Evolutionary conservation across 2,888 invertebrate species (phyloP).

Genomic region (Lycocerus yunnanus): DNA sequence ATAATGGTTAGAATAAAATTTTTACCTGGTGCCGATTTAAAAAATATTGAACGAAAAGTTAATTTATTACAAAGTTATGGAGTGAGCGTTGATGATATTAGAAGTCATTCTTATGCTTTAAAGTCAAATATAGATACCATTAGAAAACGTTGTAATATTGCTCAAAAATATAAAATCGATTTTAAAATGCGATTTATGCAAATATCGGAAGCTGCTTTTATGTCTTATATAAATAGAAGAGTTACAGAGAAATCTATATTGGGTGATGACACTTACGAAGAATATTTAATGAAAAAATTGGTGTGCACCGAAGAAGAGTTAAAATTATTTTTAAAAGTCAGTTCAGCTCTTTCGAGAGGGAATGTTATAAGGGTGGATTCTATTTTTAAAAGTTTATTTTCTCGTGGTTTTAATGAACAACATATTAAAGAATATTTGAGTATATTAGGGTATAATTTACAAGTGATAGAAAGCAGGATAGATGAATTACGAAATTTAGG

Average conservation of each 20-base stretch:
- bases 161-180: not conserved
- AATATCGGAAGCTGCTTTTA: not conserved
- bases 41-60: not conserved
- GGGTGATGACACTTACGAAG: not conserved
- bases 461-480: not conserved
- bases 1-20: not conserved
- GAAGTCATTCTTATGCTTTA: not conserved
- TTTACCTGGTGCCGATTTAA: not conserved
- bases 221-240: not conserved
- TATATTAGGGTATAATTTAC: not conserved
- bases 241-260: not conserved
- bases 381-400: not conserved
- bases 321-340: not conserved
- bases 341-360: not conserved
- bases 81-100: not conserved
- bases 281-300: not conserved
- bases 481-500: not conserved
- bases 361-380: not conserved
- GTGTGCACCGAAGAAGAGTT: not conserved
- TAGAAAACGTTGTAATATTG: not conserved
- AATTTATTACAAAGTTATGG: not conserved
- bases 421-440: not conserved
- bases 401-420: not conserved
- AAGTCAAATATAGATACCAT: not conserved
- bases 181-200: not conserved